Evolutionary conservation across 64 coral and sea anemone genomes (phyloP), one percentile per base, ranked within the genome.

Genomic region (Pocillopora verrucosa): DNA sequence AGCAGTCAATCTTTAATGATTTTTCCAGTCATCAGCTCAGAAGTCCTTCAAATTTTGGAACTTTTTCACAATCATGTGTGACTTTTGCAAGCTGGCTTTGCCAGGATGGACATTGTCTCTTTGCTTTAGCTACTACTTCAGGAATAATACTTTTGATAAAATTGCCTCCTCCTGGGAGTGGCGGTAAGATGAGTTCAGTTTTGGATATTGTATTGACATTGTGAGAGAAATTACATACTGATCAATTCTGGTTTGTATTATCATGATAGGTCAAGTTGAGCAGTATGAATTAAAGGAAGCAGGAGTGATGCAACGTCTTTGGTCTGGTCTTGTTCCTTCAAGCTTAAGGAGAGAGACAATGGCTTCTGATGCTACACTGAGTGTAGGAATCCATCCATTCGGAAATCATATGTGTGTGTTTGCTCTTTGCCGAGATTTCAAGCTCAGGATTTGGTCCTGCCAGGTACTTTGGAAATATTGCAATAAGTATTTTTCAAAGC

Each of bases 321-420:
- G 97, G 97, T 93, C 93, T 86, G 97, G 97, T 56, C 91, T 99
- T 76, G 93, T 99, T 36, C 97, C 97, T 41, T 87, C 93, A 72
- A 98, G 91, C 65, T 76, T 94, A 12, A 93, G 96, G 76, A 89
- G 91, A 25, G 96, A 95, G 34, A 61, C 58, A 5, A 78, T 86
- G 12, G 84, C 87, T 16, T 67, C 87, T 76, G 93, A 98, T 88
- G 93, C 90, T 80, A 86, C 92, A 4, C 3, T 93, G 12, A 94
- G 87, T 60, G 68, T 94, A 78, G 78, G 36, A 56, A 70, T 98
- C 10, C 88, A 98, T 61, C 96, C 93, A 36, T 81, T 91, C 65
- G 83, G 82, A 41, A 95, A 95, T 81, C 90, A 95, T 51, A 98
- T 94, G 90, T 98, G 93, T 75, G 89, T 98, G 63, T 95, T 98